Base-by-base conservation (phyloP, 2,888 invertebrate genomes). In the Argyra leucocephala region DNA sequence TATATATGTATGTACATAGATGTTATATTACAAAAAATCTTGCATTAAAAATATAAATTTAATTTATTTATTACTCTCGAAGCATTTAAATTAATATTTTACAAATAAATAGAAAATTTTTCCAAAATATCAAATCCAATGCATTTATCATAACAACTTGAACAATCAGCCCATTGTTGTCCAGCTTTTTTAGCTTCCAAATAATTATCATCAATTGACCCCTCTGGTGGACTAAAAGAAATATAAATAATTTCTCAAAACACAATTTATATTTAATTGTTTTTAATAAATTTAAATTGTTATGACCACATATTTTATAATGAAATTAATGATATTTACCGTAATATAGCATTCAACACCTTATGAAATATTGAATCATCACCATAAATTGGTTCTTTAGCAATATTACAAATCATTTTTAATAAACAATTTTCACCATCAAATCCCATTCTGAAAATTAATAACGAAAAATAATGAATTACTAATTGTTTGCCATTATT, bases 361-460 rank as follows among this genome's bases (percentile, higher is more conserved):
- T 71, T 72, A 64, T 75, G 69, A 73, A 74, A 61, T 68, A 70
- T 48, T 69, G 65, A 66, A 70, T 12, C n/a, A n/a, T n/a, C 5
- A 21, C 67, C 66, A n/a, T 71, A 69, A 31, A 74, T 71, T 3
- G 78, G 76, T 22, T 70, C 64, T 62, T 76, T 76, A 3, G 81
- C 76, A 12, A 82, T 75, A 59, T 79, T 77, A 70, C 83, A 83
- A 67, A 83, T 80, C 48, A 80, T 76, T 66, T 78, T 80, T 23
- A 81, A 74, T 7, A 83, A 74, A 69, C 83, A 83, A 3, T 72
- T 73, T 22, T 72, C 76, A 0, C 81, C 81, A 15, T 68, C 64
- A 62, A 70, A 61, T 26, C 72, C 72, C 48, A 48, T 48, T 2
- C 48, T 48, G n/a, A 15, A 48, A 48, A 48, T 48, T 31, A 31